These are phyloP conservation scores for Corvus hawaiiensis DNA, from an alignment of 2,113 vertebrate genomes.

Conservation along the genomic window DNA sequence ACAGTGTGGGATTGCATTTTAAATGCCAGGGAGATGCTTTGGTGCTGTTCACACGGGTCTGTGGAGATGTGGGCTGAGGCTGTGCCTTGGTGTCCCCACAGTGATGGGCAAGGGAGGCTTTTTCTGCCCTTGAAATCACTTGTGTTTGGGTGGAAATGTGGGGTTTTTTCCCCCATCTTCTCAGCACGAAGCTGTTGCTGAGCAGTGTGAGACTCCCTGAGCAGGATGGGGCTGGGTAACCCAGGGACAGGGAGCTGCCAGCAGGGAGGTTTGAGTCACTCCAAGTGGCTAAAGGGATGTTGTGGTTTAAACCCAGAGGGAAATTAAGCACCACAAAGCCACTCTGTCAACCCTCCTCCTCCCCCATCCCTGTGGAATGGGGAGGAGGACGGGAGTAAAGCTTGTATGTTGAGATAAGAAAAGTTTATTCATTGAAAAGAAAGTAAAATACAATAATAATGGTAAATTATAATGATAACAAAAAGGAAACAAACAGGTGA, in stretches of 20 bases:
- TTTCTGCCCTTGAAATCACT: neutral
- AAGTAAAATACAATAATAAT: neutral
- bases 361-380: neutral
- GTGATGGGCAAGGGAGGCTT: neutral
- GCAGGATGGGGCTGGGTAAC: neutral
- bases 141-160: neutral
- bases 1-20: neutral
- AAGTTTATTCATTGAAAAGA: neutral
- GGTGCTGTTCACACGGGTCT: accelerated
- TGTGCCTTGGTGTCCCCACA: neutral
- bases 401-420: neutral
- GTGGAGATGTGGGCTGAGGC: neutral
- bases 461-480: neutral
- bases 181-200: neutral
- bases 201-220: accelerated
- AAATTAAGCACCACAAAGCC: neutral
- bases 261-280: neutral
- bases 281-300: neutral
- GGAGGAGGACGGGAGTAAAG: neutral
- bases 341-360: neutral
- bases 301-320: neutral
- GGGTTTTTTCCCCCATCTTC: neutral
- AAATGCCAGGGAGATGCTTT: neutral
- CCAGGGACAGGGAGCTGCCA: neutral
- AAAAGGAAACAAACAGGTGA: neutral